Percentiles rank a stretch among this genome's conserved stretches.
phyloP scores from a whole-genome alignment of 1,140 invertebrate species.

The Metaphire vulgaris region DNA sequence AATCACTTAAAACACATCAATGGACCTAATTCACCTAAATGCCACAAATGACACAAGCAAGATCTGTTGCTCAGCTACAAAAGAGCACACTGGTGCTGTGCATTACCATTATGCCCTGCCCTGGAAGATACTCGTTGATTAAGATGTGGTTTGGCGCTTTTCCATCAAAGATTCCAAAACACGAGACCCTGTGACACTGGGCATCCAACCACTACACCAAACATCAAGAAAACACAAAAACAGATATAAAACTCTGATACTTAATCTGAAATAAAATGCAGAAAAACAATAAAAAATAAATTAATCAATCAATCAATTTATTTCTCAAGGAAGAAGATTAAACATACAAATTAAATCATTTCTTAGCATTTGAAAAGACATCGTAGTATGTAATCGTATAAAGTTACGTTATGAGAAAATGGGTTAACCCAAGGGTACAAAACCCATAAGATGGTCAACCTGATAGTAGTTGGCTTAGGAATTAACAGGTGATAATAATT shows the following conservation, averaged over 20 bases:
- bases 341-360: slow-evolving; percentile 18
- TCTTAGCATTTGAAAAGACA: no score
- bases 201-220: slow-evolving; percentile 68
- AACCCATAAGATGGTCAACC: no score
- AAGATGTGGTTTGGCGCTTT: slow-evolving; percentile 84
- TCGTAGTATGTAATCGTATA: no score
- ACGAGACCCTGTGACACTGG: slow-evolving; percentile 67
- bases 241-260: neutral
- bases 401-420: no score
- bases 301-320: no score
- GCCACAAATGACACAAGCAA: neutral
- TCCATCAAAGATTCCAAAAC: slow-evolving; percentile 67
- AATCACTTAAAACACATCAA: neutral
- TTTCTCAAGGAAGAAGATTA: no score
- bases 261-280: slow-evolving; percentile 21
- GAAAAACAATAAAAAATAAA: slow-evolving; percentile 16
- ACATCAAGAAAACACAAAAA: slow-evolving; percentile 29
- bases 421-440: no score
- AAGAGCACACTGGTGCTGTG: neutral
- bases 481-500: no score
- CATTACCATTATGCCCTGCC: slow-evolving; percentile 63
- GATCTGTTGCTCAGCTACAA: neutral
- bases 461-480: no score
- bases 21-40: neutral
- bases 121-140: slow-evolving; percentile 88